Percentiles rank a stretch among this genome's conserved stretches.
These are phyloP conservation scores for Stomatorhinus walkeri DNA, from an alignment of 2,797 vertebrate species.

Conservation along the genomic window DNA sequence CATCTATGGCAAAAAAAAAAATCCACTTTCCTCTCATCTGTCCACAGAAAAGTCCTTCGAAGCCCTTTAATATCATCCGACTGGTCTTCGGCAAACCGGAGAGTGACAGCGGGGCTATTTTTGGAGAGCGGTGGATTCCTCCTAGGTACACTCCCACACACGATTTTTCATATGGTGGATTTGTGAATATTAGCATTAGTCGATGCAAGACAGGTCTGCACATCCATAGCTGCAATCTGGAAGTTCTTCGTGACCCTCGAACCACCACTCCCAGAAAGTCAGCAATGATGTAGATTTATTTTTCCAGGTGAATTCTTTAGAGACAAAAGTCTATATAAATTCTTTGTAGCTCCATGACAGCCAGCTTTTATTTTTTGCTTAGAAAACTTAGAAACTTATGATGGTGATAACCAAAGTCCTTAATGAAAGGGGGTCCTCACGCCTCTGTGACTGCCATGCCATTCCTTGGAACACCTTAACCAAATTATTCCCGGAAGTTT, in stretches of 20 bases:
- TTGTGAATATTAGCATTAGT: neutral
- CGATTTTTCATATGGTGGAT: neutral
- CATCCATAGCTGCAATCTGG: neutral
- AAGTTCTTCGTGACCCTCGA: neutral
- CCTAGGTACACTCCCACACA: neutral
- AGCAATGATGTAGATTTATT: neutral
- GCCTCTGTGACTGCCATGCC: neutral
- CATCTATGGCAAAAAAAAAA: neutral
- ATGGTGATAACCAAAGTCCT: neutral
- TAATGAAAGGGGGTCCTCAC: neutral
- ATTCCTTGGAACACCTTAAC: neutral
- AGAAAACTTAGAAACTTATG: neutral
- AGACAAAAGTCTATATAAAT: neutral
- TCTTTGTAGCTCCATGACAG: neutral
- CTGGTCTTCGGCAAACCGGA: neutral
- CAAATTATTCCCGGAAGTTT: neutral
- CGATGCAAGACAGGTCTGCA: neutral
- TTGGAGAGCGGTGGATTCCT: neutral
- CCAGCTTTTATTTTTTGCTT: neutral
- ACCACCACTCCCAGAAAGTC: neutral
- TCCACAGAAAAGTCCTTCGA: neutral
- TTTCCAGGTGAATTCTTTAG: neutral
- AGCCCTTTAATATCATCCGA: neutral
- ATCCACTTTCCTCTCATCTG: neutral
- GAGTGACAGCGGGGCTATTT: neutral